Percentiles rank a stretch among this genome's conserved stretches.
Conservation (phyloP, 2,113 vertebrate genomes). For the Tragelaphus strepsiceros region DNA sequence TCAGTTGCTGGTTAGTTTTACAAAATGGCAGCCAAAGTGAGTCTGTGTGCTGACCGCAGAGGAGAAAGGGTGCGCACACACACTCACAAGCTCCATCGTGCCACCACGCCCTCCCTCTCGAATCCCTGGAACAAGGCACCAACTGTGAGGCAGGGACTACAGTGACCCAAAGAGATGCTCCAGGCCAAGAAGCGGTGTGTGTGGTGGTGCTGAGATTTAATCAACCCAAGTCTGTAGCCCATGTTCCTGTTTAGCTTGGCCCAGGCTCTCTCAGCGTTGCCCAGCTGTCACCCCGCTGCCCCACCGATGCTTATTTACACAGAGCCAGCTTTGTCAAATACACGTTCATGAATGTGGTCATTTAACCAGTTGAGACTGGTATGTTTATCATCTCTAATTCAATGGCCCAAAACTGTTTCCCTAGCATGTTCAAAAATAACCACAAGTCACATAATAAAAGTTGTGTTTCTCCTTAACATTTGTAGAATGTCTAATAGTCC, state of each 20-base stretch:
- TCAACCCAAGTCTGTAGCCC: background rate
- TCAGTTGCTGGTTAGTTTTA: background rate
- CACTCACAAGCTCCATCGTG: background rate
- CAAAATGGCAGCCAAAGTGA: background rate
- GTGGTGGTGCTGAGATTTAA: fast-evolving
- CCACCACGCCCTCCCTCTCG: background rate
- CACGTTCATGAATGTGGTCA: background rate
- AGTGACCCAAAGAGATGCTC: background rate
- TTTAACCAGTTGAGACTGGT: background rate
- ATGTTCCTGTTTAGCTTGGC: background rate
- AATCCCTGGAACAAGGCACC: background rate
- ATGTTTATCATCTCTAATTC: background rate
- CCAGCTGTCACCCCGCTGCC: background rate
- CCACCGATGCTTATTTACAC: background rate
- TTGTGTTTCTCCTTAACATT: background rate
- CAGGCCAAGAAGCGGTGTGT: background rate
- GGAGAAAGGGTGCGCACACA: background rate
- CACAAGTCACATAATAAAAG: background rate
- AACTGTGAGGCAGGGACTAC: background rate
- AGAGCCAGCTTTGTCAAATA: background rate
- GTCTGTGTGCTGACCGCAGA: background rate
- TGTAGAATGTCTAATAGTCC: background rate
- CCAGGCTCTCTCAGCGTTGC: background rate
- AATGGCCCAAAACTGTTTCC: background rate
- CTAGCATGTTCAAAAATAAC: background rate